Evolutionary conservation across 2,888 invertebrate species (phyloP), one percentile per base, ranked within the genome.

Genomic region (Podotricha telesiphe): DNA sequence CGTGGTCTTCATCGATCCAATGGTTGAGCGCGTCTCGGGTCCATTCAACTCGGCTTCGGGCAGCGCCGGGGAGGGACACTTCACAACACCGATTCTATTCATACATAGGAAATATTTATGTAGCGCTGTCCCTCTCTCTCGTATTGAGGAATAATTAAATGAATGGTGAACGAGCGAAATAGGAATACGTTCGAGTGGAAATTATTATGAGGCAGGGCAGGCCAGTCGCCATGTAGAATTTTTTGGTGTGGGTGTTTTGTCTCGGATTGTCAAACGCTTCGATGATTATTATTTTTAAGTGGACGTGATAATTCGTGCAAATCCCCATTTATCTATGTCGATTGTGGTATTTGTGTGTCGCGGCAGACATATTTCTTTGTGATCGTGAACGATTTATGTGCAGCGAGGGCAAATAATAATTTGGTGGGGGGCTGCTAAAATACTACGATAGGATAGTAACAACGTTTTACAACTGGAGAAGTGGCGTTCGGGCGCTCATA

Each of bases 361-460:
- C 75, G 77, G 82, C 81, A 80, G 76, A 81, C 78, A 78, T 81
- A 84, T 85, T 86, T 82, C 82, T 86, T 88, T 83, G 87, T 88
- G 85, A 79, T 85, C 72, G 85, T 82, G 83, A 83, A 82, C 82
- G 79, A 85, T 86, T 79, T 65, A 47, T 69, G 74, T 72, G 70
- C 72, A 83, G 86, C 87, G 86, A 89, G 83, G 83, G 86, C 85
- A 82, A 85, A 87, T 88, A 86, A 86, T 89, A 86, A 85, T 85
- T 77, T 87, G 91, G 91, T 87, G 92, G 93, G 93, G 93, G 88
- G 91, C 88, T 88, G 86, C 86, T 89, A 86, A 89, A 93, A 93
- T 93, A 93, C 93, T 93, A 93, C 93, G 88, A 84, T 84, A 90
- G 87, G 88, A 91, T 93, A 92, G 92, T 91, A 93, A 91, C 88